These are phyloP conservation scores for Cliona cf. orientalis DNA, from an alignment of 37 sponge, comb jelly and placozoan species.

Conservation along the genomic window DNA sequence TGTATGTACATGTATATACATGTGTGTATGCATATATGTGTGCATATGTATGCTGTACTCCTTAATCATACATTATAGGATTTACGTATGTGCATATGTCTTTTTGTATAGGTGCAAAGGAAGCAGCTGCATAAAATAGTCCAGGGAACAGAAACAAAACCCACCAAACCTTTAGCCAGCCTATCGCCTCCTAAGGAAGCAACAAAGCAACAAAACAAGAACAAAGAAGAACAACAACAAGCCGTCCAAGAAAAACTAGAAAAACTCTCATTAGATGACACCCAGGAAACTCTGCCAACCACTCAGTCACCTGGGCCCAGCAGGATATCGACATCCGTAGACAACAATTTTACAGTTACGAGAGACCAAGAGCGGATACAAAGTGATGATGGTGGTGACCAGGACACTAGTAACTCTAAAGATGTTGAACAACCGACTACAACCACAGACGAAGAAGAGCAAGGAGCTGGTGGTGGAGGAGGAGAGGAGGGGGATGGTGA, in stretches of 20 bases:
- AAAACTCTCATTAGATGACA: no score
- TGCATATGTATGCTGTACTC: neutral
- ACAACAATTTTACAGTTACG: no score
- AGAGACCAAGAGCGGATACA: no score
- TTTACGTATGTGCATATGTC: neutral
- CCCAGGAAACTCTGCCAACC: neutral
- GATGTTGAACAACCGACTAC: no score
- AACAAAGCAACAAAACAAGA: neutral
- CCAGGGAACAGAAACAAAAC: neutral
- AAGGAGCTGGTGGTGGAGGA: no score
- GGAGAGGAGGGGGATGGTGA: no score
- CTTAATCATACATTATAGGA: neutral
- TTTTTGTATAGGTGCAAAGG: neutral
- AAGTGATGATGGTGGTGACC: no score
- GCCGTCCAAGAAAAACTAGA: neutral
- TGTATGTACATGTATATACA: neutral
- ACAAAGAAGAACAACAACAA: neutral
- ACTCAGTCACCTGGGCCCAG: neutral
- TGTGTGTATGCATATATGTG: conserved; percentile 12
- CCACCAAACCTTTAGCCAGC: no score
- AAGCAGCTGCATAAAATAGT: neutral
- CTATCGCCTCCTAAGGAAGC: neutral
- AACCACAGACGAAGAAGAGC: no score
- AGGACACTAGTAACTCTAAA: no score
- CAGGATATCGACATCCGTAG: no score